Evolutionary conservation across 2,797 vertebrate genomes (phyloP), one percentile per base, ranked within the genome.

Genomic region (Chanos chanos): DNA sequence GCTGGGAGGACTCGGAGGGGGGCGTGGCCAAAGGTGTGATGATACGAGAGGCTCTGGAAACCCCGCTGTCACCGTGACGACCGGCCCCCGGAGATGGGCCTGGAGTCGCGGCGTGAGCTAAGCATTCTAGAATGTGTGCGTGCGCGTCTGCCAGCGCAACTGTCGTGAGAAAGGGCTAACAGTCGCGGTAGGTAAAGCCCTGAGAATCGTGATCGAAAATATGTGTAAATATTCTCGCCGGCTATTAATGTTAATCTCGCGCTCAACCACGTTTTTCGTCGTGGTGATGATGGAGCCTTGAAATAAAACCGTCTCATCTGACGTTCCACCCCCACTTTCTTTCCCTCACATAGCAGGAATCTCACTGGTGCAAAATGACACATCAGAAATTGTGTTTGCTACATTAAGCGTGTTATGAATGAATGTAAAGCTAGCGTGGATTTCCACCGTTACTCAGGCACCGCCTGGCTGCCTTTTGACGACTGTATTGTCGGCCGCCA

Each of bases 11-110:
- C 62, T 76, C 73, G 12, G 62, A 72, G 81, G 66, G 66, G 57
- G 67, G 60, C 59, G 66, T 74, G 71, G 68, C 76, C 72, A 66
- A 75, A 72, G 68, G 61, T 77, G 58, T 77, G 80, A 75, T 89
- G 87, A 89, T 82, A 81, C 85, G 83, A 89, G 72, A 79, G 85
- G 77, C 80, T 75, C 76, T 33, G 40, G 48, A 74, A 84, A 78
- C 78, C 75, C 83, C 79, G 71, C 87, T 87, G 79, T 76, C 85
- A 76, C 56, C 74, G 43, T 39, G 45, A 34, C 34, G n/a, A 34
- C 44, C 66, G 57, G 48, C n/a, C 36, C 56, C 30, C 33, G 63
- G 28, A 31, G 62, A 44, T 39, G 7, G 22, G n/a, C n/a, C 30
- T 40, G 22, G 41, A 57, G 67, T 70, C 57, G 54, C 52, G 36